phyloP scores from a whole-genome alignment of 2,113 vertebrate genomes.

The Phaethornis superciliosus region DNA sequence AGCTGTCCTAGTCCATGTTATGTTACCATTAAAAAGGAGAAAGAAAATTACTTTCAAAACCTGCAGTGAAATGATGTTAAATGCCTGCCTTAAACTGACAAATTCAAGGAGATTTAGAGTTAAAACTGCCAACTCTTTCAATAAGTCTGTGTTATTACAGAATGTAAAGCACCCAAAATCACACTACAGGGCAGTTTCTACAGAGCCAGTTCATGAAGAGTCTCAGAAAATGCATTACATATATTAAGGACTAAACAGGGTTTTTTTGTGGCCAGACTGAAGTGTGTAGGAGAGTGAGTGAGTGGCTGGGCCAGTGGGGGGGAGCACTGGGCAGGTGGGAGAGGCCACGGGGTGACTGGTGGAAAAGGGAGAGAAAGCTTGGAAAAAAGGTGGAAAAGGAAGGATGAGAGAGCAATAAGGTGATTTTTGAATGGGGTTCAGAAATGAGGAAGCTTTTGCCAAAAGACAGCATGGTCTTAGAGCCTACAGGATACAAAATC shows the following conservation, averaged over 20 bases:
- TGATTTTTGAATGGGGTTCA: background rate
- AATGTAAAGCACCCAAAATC: constrained; percentile 39
- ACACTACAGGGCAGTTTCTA: constrained; percentile 1
- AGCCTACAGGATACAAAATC: constrained; percentile 45
- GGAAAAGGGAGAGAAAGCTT: background rate
- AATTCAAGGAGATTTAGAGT: constrained; percentile 66
- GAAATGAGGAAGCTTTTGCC: constrained; percentile 11
- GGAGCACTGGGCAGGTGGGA: constrained; percentile 11
- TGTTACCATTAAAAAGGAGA: constrained; percentile 47
- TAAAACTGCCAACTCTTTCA: constrained; percentile 48
- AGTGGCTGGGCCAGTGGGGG: background rate
- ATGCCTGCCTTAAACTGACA: constrained; percentile 60
- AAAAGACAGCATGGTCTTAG: constrained; percentile 38
- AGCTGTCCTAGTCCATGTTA: constrained; percentile 43
- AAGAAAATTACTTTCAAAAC: constrained; percentile 67
- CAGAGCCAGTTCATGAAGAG: background rate
- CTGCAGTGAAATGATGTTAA: constrained; percentile 56
- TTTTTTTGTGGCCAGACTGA: background rate
- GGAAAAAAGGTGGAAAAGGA: constrained; percentile 20
- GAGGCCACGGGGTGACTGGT: background rate
- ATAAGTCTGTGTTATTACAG: constrained; percentile 44
- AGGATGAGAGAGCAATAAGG: background rate
- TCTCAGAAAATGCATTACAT: constrained; percentile 3
- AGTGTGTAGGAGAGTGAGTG: background rate
- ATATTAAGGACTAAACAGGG: background rate